Conservation (phyloP, 1,140 invertebrate species). For the Drosophila sproati region DNA sequence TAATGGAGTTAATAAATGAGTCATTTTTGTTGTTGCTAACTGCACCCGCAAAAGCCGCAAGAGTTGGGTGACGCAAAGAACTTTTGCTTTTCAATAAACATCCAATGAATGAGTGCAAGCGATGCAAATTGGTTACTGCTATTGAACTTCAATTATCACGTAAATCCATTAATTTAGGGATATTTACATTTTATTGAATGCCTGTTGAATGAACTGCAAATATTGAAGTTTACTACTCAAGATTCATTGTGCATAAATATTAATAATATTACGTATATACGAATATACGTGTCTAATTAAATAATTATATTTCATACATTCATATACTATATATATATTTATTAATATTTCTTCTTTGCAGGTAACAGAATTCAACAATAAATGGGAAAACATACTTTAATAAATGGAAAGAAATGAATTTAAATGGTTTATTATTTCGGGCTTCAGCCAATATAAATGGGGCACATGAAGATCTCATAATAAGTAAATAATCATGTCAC, state of each 20-base stretch:
- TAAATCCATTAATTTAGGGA: neutral
- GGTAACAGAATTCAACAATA: too few species aligned
- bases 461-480: too few species aligned
- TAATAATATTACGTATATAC: too few species aligned
- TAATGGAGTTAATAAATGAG: slow-evolving; percentile 17
- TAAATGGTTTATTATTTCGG: too few species aligned
- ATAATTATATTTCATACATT: too few species aligned
- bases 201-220: slow-evolving; percentile 1
- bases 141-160: slow-evolving; percentile 52
- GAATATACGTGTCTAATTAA: too few species aligned
- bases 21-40: neutral
- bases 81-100: slow-evolving; percentile 38
- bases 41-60: slow-evolving; percentile 11
- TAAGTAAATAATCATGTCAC: too few species aligned
- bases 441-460: too few species aligned
- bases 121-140: slow-evolving; percentile 15
- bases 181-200: neutral
- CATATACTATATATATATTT: neutral
- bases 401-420: too few species aligned
- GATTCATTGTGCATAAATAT: neutral
- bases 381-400: too few species aligned
- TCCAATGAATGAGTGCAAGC: slow-evolving; percentile 6
- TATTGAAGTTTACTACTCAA: slow-evolving; percentile 1
- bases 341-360: neutral
- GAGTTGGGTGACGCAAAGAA: slow-evolving; percentile 37